phyloP scores from a whole-genome alignment of 2,888 invertebrate species.

The Drosophila fungiperda region DNA sequence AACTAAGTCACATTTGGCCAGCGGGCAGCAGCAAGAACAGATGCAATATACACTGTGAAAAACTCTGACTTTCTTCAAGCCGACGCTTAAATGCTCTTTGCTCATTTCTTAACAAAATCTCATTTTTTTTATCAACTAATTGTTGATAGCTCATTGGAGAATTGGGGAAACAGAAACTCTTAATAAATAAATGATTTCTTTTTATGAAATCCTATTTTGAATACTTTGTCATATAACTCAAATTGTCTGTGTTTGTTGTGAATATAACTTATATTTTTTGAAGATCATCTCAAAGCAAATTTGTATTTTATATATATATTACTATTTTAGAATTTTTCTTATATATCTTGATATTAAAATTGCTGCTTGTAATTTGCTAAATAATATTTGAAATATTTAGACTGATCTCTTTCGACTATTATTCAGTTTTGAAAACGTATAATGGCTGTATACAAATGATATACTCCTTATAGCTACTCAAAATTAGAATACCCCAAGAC shows the following conservation, averaged over 20 bases:
- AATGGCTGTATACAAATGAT: not conserved
- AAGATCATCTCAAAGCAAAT: not conserved
- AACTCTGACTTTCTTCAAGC: accelerated
- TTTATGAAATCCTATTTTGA: accelerated
- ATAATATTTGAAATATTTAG: too few relatives aligned
- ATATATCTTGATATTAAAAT: not conserved
- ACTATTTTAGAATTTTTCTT: not conserved
- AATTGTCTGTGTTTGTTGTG: too few relatives aligned
- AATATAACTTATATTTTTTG: not conserved
- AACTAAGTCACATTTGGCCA: conserved; percentile 44
- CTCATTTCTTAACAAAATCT: not conserved
- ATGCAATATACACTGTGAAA: not conserved
- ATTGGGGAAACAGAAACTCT: not conserved
- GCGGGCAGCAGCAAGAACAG: conserved; percentile 4
- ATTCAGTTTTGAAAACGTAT: not conserved
- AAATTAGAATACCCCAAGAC: too few relatives aligned
- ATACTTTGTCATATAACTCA: not conserved
- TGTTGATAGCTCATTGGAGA: not conserved
- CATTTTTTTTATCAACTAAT: not conserved
- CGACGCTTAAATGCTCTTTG: not conserved
- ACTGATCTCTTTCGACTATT: not conserved
- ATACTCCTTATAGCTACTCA: not conserved
- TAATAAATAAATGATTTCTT: not conserved
- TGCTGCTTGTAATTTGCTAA: too few relatives aligned
- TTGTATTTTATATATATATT: not conserved